A percentile compares a stretch with the other conserved stretches of the same genome.
Evolutionary conservation across 2,797 vertebrate genomes (phyloP).

Genomic region (Glossophaga mutica): DNA sequence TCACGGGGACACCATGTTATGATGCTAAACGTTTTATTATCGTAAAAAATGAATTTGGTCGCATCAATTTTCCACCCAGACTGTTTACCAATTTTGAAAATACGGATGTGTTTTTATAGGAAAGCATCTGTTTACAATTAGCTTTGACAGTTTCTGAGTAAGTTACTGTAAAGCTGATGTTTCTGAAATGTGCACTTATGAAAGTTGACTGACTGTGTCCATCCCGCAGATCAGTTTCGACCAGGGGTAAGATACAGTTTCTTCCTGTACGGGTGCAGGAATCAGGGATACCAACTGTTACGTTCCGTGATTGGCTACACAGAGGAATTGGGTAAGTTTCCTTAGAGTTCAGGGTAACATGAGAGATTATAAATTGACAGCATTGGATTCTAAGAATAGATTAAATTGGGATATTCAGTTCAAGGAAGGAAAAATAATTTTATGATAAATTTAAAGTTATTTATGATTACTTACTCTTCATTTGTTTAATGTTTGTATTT

Average conservation of each 20-base stretch:
- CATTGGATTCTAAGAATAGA: not conserved
- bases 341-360: not conserved
- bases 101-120: not conserved
- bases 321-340: slow-evolving; percentile 80
- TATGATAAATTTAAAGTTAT: not conserved
- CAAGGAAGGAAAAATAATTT: slow-evolving; percentile 14
- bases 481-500: not conserved
- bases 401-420: not conserved
- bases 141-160: not conserved
- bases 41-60: not conserved
- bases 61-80: not conserved
- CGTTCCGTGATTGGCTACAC: slow-evolving; percentile 80
- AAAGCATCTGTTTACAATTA: not conserved
- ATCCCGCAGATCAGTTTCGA: slow-evolving; percentile 78
- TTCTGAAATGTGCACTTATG: not conserved
- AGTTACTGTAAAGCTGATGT: not conserved
- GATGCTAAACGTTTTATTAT: not conserved
- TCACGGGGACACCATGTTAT: not conserved
- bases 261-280: slow-evolving; percentile 82
- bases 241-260: slow-evolving; percentile 81
- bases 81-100: not conserved
- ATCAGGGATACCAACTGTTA: slow-evolving; percentile 81
- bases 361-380: not conserved
- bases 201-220: not conserved
- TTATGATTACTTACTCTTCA: not conserved